Evolutionary conservation across 2,888 invertebrate species (phyloP).

Genomic region (Amphimallon solstitiale): DNA sequence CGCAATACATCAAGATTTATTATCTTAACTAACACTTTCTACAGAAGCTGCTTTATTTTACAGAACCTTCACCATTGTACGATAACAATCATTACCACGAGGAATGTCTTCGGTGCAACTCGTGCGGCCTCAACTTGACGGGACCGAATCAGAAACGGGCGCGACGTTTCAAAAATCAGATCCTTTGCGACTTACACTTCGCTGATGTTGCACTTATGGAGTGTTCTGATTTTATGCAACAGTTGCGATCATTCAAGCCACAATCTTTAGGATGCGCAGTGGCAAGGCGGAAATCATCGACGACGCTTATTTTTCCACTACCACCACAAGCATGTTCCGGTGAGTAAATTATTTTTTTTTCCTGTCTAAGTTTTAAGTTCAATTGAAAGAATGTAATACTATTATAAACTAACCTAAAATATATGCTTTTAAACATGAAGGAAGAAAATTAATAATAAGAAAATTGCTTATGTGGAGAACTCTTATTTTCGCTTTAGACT

Average conservation of each 20-base stretch:
- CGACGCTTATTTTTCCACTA: conserved; percentile 91
- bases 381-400: background rate
- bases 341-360: conserved; percentile 59
- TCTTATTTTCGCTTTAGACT: no score
- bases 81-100: conserved; percentile 97
- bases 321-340: conserved; percentile 96
- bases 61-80: conserved; percentile 91
- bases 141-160: conserved; percentile 81
- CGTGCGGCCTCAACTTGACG: conserved; percentile 92
- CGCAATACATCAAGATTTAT: no score
- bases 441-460: no score
- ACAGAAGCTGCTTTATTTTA: conserved; percentile 55
- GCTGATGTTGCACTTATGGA: conserved; percentile 97
- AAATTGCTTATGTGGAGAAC: no score
- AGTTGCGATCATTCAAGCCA: conserved; percentile 94
- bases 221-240: conserved; percentile 97
- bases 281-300: conserved; percentile 91
- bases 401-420: background rate
- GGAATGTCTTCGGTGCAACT: conserved; percentile 96
- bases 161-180: conserved; percentile 83
- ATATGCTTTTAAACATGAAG: no score
- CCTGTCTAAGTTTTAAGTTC: no score
- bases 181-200: conserved; percentile 95
- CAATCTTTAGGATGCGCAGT: conserved; percentile 96
- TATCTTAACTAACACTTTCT: no score